Conservation (phyloP, 2,888 invertebrate genomes). For the Hartigia nigra region DNA sequence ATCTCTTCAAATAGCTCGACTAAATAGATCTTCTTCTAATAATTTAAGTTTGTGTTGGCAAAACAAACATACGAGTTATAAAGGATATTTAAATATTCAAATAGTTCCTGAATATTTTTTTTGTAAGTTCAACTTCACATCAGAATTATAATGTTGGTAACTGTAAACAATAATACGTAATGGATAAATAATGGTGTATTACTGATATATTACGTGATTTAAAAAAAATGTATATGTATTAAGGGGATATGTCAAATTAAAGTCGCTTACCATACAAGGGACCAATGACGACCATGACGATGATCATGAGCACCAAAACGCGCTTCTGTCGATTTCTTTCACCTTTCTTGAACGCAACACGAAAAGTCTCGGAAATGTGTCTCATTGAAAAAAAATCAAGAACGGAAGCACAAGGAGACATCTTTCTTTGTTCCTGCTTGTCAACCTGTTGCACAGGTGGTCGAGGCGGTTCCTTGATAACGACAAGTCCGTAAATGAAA, state of each 20-base stretch:
- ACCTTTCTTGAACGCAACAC: constrained; percentile 83
- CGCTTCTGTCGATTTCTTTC: constrained; percentile 79
- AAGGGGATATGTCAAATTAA: neutral
- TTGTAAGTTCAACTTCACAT: neutral
- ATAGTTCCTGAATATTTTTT: neutral
- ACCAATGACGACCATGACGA: constrained; percentile 86
- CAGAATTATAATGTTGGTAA: neutral
- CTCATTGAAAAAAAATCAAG: constrained; percentile 81
- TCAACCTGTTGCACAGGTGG: constrained; percentile 45
- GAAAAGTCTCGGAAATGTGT: constrained; percentile 82
- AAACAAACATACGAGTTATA: neutral
- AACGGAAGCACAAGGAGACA: constrained; percentile 69
- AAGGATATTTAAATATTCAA: neutral
- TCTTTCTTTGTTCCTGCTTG: constrained; percentile 42
- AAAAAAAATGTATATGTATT: neutral
- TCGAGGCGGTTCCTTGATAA: constrained; percentile 75
- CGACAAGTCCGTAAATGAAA: constrained; percentile 79
- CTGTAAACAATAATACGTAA: neutral
- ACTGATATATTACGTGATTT: neutral
- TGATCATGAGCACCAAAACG: constrained; percentile 82
- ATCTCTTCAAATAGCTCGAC: too few relatives aligned
- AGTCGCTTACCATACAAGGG: constrained; percentile 81
- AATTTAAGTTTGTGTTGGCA: neutral
- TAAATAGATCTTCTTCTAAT: too few relatives aligned
- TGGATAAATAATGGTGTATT: neutral